Conservation (phyloP, 1,140 invertebrate species). For the Nilaparvata lugens region DNA sequence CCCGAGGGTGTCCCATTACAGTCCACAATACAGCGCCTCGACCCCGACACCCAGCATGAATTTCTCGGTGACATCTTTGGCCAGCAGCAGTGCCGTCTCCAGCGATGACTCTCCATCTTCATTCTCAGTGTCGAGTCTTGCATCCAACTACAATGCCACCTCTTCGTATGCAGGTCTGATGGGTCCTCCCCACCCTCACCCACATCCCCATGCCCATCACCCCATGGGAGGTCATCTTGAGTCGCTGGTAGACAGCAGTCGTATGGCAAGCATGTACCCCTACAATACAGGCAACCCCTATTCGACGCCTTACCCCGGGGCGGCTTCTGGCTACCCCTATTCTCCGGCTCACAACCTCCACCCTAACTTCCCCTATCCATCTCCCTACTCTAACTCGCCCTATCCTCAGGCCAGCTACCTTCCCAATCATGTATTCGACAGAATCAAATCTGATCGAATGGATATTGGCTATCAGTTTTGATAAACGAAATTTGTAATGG, state of each 20-base stretch:
- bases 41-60: conserved; percentile 30
- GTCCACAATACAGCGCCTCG: conserved; percentile 22
- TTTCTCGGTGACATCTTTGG: conserved; percentile 37
- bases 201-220: too few species aligned
- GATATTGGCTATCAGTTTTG: conserved; percentile 45
- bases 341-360: conserved; percentile 39
- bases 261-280: conserved; percentile 28
- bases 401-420: conserved; percentile 40
- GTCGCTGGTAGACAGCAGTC: conserved; percentile 24
- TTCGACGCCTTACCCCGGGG: conserved; percentile 34
- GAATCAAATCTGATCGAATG: conserved; percentile 38
- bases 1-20: conserved; percentile 23
- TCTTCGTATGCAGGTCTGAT: conserved; percentile 28
- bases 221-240: conserved; percentile 25
- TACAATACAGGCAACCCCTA: conserved; percentile 35
- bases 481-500: conserved; percentile 26
- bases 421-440: conserved; percentile 36
- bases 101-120: conserved; percentile 17
- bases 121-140: conserved; percentile 32
- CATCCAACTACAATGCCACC: conserved; percentile 27
- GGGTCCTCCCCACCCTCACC: conserved; percentile 25
- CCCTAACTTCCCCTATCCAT: conserved; percentile 44
- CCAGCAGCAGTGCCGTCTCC: conserved; percentile 31
- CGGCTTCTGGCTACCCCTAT: conserved; percentile 26
- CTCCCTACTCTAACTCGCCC: conserved; percentile 35